These are phyloP conservation scores for Lobophora halterata DNA, from an alignment of 2,888 invertebrate species.

Conservation along the genomic window DNA sequence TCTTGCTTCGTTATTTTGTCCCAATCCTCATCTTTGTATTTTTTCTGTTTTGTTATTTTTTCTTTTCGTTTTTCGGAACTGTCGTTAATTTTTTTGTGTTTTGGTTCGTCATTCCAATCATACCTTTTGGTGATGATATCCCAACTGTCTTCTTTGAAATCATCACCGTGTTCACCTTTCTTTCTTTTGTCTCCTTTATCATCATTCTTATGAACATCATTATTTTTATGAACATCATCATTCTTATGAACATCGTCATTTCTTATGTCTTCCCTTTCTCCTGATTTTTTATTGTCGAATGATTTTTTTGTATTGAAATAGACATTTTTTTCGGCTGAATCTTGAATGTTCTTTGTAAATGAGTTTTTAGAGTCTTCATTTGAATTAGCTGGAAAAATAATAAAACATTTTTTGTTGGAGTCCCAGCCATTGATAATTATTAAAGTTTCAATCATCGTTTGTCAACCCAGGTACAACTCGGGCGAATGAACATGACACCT, in stretches of 20 bases:
- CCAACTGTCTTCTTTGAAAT: conserved; percentile 16
- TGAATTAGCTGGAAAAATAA: not conserved
- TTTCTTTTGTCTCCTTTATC: not conserved
- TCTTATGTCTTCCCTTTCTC: not conserved
- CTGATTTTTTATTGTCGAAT: not conserved
- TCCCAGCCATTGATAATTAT: too few species aligned
- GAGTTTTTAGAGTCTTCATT: not conserved
- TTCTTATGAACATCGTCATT: not conserved
- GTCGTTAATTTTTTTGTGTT: not conserved
- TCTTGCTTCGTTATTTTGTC: too few species aligned
- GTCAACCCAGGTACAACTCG: too few species aligned
- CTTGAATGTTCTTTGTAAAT: not conserved
- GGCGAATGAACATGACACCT: too few species aligned
- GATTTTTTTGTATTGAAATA: not conserved
- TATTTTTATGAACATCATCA: not conserved
- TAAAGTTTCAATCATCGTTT: too few species aligned
- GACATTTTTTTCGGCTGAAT: not conserved
- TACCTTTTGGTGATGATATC: conserved; percentile 19
- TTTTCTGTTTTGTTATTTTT: not conserved
- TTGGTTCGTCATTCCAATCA: conserved; percentile 3
- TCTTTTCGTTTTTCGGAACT: not conserved
- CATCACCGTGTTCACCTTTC: conserved; percentile 8
- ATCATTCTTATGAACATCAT: conserved; percentile 4
- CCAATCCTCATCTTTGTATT: conserved; percentile 5
- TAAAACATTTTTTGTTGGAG: too few species aligned